Evolutionary conservation across 1,140 invertebrate genomes (phyloP), one percentile per base, ranked within the genome.

Genomic region (Leptopilina boulardi): DNA sequence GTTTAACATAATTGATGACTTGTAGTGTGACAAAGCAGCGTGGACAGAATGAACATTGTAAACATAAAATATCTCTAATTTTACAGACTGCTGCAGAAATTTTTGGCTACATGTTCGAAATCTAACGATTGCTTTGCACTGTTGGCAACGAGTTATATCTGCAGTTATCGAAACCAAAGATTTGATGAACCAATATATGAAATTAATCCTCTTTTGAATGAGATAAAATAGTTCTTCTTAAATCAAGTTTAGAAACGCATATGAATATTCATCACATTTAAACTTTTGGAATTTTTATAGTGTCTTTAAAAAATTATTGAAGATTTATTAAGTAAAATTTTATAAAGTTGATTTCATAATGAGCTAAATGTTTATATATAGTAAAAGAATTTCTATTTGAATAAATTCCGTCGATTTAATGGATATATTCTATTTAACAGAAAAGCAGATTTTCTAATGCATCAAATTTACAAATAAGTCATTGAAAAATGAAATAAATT

Each of bases 51-150:
- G 0, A 21, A 23, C 2, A 66, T 66, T 1, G 26, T 66, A n/a
- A 19, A 21, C 51, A 38, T 9, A 15, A 34, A 66, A 66, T 23
- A 66, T 66, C 15, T 30, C 21, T 30, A 66, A 15, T 66, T 66
- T 30, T 66, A 66, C 26, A 66, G 21, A 66, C 23, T 34, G 15
- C 59, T 66, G 26, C 59, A 66, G 59, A n/a, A 66, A 15, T 30
- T 66, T 66, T 66, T 66, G 59, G 26, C 59, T 30, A 66, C 59
- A 30, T n/a, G 23, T 66, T 23, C 30, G 13, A 30, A 66, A 26
- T 34, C 59, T 66, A 66, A 66, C 59, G 59, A 66, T 66, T 66
- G n/a, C 59, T 66, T 66, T 66, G 59, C 26, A 66, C 26, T 30
- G 11, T 66, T 66, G 59, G 59, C 59, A 66, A 6, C 59, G 3